These are phyloP conservation scores for Drosophila pseudotalamancana DNA, from an alignment of 2,888 invertebrate genomes.

Conservation along the genomic window DNA sequence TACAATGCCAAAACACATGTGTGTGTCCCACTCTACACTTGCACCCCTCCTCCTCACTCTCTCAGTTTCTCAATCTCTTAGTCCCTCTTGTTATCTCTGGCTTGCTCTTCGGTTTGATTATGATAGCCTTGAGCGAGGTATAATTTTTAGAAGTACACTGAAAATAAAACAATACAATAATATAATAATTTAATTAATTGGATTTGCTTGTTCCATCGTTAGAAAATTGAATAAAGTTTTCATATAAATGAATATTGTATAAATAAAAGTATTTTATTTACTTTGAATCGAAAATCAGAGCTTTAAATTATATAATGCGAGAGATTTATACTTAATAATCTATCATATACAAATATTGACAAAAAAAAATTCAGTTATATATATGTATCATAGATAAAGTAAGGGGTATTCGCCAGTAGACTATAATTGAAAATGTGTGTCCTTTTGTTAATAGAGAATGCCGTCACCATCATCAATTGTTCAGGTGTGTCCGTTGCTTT, in stretches of 20 bases:
- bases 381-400: background rate
- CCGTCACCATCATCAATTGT: slow-evolving; percentile 67
- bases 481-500: slow-evolving; percentile 61
- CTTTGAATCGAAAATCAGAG: no score
- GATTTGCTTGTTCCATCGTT: no score
- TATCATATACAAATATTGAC: no score
- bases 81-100: background rate
- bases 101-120: slow-evolving; percentile 1
- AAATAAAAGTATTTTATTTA: no score
- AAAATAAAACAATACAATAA: background rate
- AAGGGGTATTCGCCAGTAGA: slow-evolving; percentile 20
- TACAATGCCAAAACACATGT: slow-evolving; percentile 60
- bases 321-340: no score
- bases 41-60: background rate
- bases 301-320: no score
- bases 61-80: no score
- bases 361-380: no score
- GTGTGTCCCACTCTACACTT: slow-evolving; percentile 14
- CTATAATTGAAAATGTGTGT: background rate
- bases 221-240: no score
- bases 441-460: slow-evolving; percentile 31
- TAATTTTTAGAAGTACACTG: background rate
- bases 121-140: background rate
- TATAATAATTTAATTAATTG: no score
- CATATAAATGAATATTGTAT: no score